Conservation (phyloP, 53 echinoderm and acorn worm genomes). For the Actinopyga echinites region DNA sequence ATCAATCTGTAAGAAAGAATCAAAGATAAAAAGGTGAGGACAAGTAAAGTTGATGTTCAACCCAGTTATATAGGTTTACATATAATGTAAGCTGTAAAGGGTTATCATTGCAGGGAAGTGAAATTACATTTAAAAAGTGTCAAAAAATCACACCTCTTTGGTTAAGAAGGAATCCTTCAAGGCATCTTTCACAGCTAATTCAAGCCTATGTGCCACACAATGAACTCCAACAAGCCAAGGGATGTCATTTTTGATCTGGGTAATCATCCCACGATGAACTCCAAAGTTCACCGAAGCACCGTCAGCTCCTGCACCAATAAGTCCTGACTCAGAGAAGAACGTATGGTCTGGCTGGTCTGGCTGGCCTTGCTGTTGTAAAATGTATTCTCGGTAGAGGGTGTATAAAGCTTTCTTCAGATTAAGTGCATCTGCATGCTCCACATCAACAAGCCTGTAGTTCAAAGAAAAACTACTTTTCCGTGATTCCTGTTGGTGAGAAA, state of each 20-base stretch:
- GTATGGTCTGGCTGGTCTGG: background rate
- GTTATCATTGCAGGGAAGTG: too few species aligned
- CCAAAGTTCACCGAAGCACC: slow-evolving; percentile 55
- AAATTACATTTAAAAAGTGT: too few species aligned
- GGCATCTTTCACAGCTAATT: slow-evolving; percentile 44
- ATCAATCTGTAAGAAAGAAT: background rate
- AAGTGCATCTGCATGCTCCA: slow-evolving; percentile 37
- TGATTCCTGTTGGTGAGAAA: background rate
- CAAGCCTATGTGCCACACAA: slow-evolving; percentile 44
- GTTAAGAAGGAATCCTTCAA: background rate
- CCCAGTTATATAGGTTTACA: too few species aligned
- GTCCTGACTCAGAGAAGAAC: slow-evolving; percentile 1
- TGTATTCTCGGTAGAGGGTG: background rate
- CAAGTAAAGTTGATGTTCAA: too few species aligned
- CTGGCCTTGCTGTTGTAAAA: background rate
- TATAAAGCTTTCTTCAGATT: slow-evolving; percentile 17
- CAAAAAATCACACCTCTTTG: too few species aligned
- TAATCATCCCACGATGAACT: slow-evolving; percentile 12
- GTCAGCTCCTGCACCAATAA: slow-evolving; percentile 38
- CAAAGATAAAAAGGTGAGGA: background rate
- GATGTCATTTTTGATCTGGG: background rate
- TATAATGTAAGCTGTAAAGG: too few species aligned
- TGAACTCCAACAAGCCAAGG: slow-evolving; percentile 47
- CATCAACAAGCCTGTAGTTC: slow-evolving; percentile 26
- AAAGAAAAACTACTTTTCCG: too few species aligned